phyloP scores from a whole-genome alignment of 2,888 invertebrate species.

The Carterocephalus palaemon region DNA sequence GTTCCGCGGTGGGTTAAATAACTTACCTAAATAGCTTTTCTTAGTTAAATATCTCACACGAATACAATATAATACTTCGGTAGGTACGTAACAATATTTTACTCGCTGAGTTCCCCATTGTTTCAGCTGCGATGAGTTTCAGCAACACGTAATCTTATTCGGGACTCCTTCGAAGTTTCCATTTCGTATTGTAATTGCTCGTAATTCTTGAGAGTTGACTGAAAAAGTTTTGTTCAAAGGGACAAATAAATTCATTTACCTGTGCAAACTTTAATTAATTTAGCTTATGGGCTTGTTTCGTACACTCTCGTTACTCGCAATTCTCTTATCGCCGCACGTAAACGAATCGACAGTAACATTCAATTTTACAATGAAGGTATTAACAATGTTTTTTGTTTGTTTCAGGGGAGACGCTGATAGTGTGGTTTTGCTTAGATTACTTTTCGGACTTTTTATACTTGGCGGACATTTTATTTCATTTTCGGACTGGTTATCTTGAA shows the following conservation, averaged over 20 bases:
- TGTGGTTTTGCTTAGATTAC: slow-evolving; percentile 99
- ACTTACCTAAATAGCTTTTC: slow-evolving; percentile 63
- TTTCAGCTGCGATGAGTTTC: slow-evolving; percentile 47
- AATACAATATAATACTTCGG: slow-evolving; percentile 52
- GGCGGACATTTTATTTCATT: slow-evolving; percentile 97
- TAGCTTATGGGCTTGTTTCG: slow-evolving; percentile 18
- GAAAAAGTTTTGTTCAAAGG: slow-evolving; percentile 38
- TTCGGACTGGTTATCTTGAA: slow-evolving; percentile 97
- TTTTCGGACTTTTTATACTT: slow-evolving; percentile 97
- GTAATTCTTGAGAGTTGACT: slow-evolving; percentile 32
- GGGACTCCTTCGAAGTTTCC: slow-evolving; percentile 34
- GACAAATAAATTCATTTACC: slow-evolving; percentile 29
- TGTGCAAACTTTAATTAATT: slow-evolving; percentile 22
- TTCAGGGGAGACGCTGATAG: slow-evolving; percentile 89
- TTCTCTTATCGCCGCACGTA: slow-evolving; percentile 3
- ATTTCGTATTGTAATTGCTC: slow-evolving; percentile 35
- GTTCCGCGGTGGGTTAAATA: slow-evolving; percentile 57
- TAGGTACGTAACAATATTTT: slow-evolving; percentile 45
- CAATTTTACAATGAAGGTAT: slow-evolving; percentile 3
- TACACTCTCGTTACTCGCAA: slow-evolving; percentile 5
- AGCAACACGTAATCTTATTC: slow-evolving; percentile 44
- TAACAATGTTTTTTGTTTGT: slow-evolving; percentile 42
- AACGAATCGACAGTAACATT: slow-evolving; percentile 15
- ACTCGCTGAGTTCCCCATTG: slow-evolving; percentile 43
- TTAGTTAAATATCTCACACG: slow-evolving; percentile 48